Conservation (phyloP, 2,888 invertebrate genomes). For the Drosophila neotestacea region DNA sequence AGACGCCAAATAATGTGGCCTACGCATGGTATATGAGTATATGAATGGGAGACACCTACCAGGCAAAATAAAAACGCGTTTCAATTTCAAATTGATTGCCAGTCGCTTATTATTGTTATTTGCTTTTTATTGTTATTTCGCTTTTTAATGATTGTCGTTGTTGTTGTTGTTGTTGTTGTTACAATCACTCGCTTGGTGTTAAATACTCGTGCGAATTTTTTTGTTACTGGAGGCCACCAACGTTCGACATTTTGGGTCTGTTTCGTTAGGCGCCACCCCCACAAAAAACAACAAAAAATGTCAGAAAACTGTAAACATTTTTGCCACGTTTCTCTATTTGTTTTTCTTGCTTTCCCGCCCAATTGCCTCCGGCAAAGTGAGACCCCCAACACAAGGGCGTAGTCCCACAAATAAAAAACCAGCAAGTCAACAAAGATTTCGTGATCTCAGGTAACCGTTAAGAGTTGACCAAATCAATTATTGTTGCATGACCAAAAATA, state of each 20-base stretch:
- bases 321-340: constrained; percentile 62
- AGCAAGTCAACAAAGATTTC: constrained; percentile 41
- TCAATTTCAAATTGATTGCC: constrained; percentile 81
- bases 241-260: constrained; percentile 13
- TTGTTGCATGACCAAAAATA: constrained; percentile 22
- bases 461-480: constrained; percentile 60
- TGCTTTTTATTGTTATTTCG: constrained; percentile 49
- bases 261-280: constrained; percentile 71
- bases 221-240: constrained; percentile 69
- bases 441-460: constrained; percentile 46
- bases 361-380: constrained; percentile 68
- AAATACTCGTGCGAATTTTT: constrained; percentile 79
- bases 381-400: constrained; percentile 38
- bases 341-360: constrained; percentile 64
- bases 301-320: constrained; percentile 15
- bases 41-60: constrained; percentile 48
- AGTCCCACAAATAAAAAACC: constrained; percentile 32
- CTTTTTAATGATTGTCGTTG: constrained; percentile 49
- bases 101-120: constrained; percentile 64
- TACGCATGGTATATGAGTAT: constrained; percentile 59
- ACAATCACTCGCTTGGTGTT: constrained; percentile 58
- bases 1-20: constrained; percentile 57
- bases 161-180: constrained; percentile 47
- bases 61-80: constrained; percentile 70
- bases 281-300: constrained; percentile 14